Evolutionary conservation across 1,140 invertebrate species (phyloP).

Genomic region (Leguminivora glycinivorella): DNA sequence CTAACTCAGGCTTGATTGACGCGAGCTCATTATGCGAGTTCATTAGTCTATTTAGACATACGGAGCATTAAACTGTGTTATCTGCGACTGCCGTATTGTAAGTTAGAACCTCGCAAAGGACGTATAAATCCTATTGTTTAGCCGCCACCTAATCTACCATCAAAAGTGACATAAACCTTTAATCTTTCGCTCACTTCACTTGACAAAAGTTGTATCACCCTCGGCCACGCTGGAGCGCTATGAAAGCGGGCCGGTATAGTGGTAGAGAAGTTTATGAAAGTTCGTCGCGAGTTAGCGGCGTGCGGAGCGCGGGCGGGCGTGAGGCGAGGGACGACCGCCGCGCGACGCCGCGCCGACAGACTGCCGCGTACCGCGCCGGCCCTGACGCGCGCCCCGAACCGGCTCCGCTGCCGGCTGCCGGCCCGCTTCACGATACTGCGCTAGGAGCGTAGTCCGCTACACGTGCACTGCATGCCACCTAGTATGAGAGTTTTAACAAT

Average conservation of each 20-base stretch:
- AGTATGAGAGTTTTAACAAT: too few species aligned
- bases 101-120: neutral
- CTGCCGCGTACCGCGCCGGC: neutral
- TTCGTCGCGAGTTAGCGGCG: neutral
- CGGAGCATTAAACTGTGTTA: too few species aligned
- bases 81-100: neutral
- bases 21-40: neutral
- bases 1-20: neutral
- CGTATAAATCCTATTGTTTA: neutral
- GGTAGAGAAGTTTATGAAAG: neutral
- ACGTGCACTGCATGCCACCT: too few species aligned
- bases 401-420: conserved; percentile 42
- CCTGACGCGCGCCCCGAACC: conserved; percentile 43
- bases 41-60: neutral
- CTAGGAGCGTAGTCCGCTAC: too few species aligned
- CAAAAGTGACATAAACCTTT: neutral
- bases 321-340: conserved; percentile 1
- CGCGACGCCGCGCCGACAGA: conserved; percentile 4
- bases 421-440: neutral
- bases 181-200: neutral
- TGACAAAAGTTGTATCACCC: neutral
- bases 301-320: neutral
- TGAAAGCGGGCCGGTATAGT: neutral
- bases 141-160: neutral
- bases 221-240: neutral